Percentiles rank a stretch among this genome's conserved stretches.
phyloP scores from a whole-genome alignment of 2,797 vertebrate species.

The Champsocephalus gunnari region DNA sequence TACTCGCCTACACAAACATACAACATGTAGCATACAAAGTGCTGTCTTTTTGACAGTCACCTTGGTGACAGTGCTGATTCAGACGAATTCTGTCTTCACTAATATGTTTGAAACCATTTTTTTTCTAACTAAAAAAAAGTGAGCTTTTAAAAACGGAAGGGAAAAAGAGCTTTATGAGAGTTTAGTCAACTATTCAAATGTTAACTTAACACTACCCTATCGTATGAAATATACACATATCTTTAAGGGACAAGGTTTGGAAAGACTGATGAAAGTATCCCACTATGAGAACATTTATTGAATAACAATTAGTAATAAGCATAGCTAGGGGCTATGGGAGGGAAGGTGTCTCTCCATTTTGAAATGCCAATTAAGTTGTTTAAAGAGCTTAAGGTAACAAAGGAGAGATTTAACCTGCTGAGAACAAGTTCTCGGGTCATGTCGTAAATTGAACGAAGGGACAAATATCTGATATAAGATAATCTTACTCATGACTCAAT shows the following conservation, averaged over 20 bases:
- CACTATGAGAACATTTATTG: neutral
- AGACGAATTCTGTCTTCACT: neutral
- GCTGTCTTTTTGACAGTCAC: neutral
- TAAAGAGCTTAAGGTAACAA: neutral
- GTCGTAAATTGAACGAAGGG: neutral
- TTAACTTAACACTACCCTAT: neutral
- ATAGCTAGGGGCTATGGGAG: neutral
- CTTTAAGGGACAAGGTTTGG: neutral
- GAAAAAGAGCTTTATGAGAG: neutral
- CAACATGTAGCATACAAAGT: neutral
- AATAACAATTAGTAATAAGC: neutral
- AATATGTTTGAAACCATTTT: neutral
- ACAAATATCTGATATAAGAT: neutral
- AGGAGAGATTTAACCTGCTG: neutral
- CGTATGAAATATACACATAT: neutral
- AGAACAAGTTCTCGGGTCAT: neutral
- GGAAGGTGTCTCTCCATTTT: neutral
- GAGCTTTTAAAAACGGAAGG: slow-evolving; percentile 3
- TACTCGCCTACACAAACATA: slow-evolving; percentile 4
- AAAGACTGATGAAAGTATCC: neutral
- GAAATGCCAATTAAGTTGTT: neutral
- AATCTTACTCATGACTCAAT: neutral
- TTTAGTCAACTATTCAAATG: neutral
- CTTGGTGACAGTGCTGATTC: slow-evolving; percentile 27
- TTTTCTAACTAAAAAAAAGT: neutral